Evolutionary conservation across 2,888 invertebrate genomes (phyloP).

Genomic region (Chaitophorus viminalis): DNA sequence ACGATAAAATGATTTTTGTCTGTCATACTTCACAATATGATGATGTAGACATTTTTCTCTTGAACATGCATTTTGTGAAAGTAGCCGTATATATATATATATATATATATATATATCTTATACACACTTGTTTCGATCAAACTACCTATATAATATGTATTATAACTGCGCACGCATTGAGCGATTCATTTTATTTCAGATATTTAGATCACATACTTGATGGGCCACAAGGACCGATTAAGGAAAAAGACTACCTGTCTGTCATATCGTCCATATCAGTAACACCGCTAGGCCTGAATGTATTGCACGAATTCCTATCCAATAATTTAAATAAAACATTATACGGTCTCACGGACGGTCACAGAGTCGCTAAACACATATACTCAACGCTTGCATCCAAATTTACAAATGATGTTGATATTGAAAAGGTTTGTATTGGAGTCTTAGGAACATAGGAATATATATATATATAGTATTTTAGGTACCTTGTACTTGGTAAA

Average conservation of each 20-base stretch:
- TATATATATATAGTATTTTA: background rate
- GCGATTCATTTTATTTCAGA: background rate
- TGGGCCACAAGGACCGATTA: conserved; percentile 21
- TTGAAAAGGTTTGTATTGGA: conserved; percentile 16
- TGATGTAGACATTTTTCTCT: no score
- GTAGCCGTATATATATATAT: no score
- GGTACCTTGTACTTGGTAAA: background rate
- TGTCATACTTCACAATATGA: no score
- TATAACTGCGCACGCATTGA: background rate
- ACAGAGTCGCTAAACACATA: background rate
- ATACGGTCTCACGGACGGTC: background rate
- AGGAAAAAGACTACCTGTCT: background rate
- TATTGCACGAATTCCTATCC: conserved; percentile 23
- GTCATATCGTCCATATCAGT: background rate
- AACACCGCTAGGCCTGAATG: conserved; percentile 13
- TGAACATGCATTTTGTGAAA: background rate
- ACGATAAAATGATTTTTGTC: no score
- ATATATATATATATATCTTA: no score
- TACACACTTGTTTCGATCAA: background rate
- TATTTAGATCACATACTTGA: conserved; percentile 27
- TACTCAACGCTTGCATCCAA: conserved; percentile 8
- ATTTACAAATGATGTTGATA: background rate
- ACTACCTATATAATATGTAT: background rate
- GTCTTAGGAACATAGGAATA: background rate
- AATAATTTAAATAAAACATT: background rate